Percentiles rank a stretch among this genome's conserved stretches.
Evolutionary conservation across 2,797 vertebrate genomes (phyloP).

Genomic region (Picus viridis): DNA sequence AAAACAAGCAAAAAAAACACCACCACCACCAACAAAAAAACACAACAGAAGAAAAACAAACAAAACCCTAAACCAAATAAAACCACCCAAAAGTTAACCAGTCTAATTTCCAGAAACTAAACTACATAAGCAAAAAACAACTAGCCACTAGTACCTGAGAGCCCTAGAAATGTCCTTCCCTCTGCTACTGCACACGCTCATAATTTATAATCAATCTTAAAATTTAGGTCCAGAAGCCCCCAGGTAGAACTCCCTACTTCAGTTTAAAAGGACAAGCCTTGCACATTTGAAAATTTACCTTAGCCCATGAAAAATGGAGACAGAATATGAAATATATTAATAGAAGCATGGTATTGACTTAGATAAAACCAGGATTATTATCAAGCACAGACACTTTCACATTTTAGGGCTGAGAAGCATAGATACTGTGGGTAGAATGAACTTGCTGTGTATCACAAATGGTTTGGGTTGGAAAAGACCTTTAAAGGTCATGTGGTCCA

Average conservation of each 20-base stretch:
- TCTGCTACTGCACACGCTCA: fast-evolving
- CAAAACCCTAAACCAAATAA: no score
- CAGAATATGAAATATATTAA: fast-evolving
- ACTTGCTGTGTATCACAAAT: neutral
- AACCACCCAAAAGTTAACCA: no score
- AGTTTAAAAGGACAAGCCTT: neutral
- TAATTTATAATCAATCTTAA: neutral
- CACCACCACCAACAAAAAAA: no score
- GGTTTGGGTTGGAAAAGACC: neutral
- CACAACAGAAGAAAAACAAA: no score
- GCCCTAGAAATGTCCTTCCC: neutral
- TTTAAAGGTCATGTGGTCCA: neutral
- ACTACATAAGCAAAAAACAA: no score
- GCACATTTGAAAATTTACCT: neutral
- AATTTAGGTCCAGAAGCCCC: neutral
- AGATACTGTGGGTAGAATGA: fast-evolving
- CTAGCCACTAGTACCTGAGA: fast-evolving
- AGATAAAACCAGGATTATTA: neutral
- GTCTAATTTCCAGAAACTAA: neutral
- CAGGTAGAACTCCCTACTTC: neutral
- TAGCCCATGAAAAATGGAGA: fast-evolving
- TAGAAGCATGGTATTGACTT: fast-evolving
- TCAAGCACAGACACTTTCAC: neutral
- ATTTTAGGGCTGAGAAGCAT: fast-evolving
- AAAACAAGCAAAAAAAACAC: neutral